phyloP scores from a whole-genome alignment of 2,113 vertebrate species.

The Sprattus sprattus region DNA sequence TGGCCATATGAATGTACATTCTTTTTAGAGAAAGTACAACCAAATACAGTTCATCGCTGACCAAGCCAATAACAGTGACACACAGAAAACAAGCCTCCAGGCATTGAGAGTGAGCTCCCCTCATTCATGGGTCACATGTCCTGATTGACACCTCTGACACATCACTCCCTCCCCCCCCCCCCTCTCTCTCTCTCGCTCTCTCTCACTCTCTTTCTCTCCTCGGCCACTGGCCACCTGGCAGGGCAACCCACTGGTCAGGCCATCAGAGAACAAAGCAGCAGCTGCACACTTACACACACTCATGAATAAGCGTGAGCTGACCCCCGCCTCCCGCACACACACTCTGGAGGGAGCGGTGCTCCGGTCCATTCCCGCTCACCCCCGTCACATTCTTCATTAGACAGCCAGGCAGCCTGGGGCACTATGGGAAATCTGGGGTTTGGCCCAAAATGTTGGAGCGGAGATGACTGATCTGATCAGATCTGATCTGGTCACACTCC shows the following conservation, averaged over 20 bases:
- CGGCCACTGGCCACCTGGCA: conserved; percentile 42
- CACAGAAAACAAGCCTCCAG: not conserved
- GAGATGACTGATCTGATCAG: too few species aligned
- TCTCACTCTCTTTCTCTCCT: conserved; percentile 21
- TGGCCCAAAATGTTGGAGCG: too few species aligned
- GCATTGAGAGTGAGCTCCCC: conserved; percentile 14
- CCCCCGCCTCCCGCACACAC: conserved; percentile 21
- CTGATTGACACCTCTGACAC: conserved; percentile 35
- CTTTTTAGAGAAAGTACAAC: too few species aligned
- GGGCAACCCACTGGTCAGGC: conserved; percentile 34
- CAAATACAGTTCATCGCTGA: too few species aligned
- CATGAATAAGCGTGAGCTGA: conserved; percentile 25
- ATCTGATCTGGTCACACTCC: too few species aligned
- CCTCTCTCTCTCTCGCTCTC: conserved; percentile 3
- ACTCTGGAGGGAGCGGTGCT: not conserved
- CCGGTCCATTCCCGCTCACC: conserved; percentile 31
- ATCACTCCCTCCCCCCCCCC: conserved; percentile 3
- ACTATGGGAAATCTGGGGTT: not conserved
- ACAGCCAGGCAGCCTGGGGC: not conserved
- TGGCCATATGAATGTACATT: not conserved
- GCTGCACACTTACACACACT: conserved; percentile 36
- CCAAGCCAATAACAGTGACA: not conserved
- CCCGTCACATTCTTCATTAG: conserved; percentile 24
- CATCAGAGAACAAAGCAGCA: conserved; percentile 47
- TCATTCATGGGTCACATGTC: conserved; percentile 37